Base-by-base conservation (phyloP, 2,888 invertebrate species). In the Elegia similella region DNA sequence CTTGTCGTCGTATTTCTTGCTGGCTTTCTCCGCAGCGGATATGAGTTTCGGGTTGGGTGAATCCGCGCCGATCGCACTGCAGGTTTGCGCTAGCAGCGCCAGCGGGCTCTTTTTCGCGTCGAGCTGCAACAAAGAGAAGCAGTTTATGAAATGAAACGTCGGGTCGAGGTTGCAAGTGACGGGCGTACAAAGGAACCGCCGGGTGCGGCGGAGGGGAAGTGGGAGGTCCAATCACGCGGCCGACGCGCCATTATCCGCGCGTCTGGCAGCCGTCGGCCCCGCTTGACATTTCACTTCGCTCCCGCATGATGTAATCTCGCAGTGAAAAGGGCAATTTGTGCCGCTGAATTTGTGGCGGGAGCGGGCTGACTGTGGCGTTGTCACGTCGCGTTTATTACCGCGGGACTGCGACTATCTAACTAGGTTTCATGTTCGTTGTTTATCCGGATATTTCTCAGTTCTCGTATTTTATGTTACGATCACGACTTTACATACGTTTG, bases 61-160 rank as follows among this genome's bases (percentile, higher is more conserved):
- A 86, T 98, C 98, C 6, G 96, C 95, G 64, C 98, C 99, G 77
- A 99, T 99, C 79, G 98, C 98, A 84, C 98, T 98, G 93, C 99
- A 99, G 56, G 99, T 99, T 87, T 98, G 98, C 55, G 98, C 98
- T 73, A 99, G 92, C 62, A 99, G 92, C 52, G 98, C 98, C 85
- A 99, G 92, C 15, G 99, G 99, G 92, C 98, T 98, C 92, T 98
- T 98, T 93, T 98, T 98, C 66, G 98, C 97, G 92, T 98, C 98
- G 94, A 98, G 93, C 98, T 98, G 95, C 67, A 96, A 96, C 85
- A 90, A 92, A 84, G 92, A 84, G 78, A 86, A 64, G 63, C 59
- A 72, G 81, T 88, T 84, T 85, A 88, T 86, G 85, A 86, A 89
- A 89, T 89, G 86, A 88, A 89, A 89, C 80, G 86, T 88, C 86